Base-by-base conservation (phyloP, 2,888 invertebrate genomes). In the Macrostomum cliftonense region DNA sequence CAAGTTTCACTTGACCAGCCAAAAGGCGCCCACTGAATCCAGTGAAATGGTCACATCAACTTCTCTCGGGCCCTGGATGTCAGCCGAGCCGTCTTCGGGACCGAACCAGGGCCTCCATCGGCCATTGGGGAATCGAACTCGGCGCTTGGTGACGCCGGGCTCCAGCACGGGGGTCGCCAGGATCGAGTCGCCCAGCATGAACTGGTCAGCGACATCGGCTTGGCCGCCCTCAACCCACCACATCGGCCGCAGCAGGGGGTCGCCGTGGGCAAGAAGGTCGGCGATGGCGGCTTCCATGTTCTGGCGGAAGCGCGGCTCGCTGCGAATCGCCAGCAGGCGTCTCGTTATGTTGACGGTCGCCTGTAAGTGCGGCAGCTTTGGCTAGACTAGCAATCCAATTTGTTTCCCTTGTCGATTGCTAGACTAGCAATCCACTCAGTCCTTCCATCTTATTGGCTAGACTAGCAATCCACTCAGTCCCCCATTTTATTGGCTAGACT, bases 221-320 rank as follows among this genome's bases (percentile, higher is more conserved):
- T 81, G 77, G 5, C 78, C 76, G 11, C 77, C 74, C 60, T 95
- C 93, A 57, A 87, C 80, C 56, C 83, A 79, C 78, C 88, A 83
- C 17, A 91, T 63, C 0, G 97, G 89, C 20, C 89, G 74, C 70
- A 91, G 83, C 0, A 93, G 85, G 0, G 95, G 93, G 39, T 78
- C 74, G 0, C 88, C 88, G 28, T 28, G 2, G 28, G 28, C 28
- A 2, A 28, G 28, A 28, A 28, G 28, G 28, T 28, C 28, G 9
- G 28, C 28, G 5, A 28, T 2, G 9, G 28, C 28, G 5, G 28
- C 4, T 9, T 28, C 9, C 64, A 65, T 2, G 61, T 61, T 36
- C n/a, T 16, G 2, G 52, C 53, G 2, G 61, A 53, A 17, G 61
- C 58, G 5, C 53, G 28, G 4, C 4, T 54, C 42, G 38, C 60